Evolutionary conservation across 1,140 invertebrate species (phyloP), one percentile per base, ranked within the genome.

Genomic region (Neocloeon triangulifer): DNA sequence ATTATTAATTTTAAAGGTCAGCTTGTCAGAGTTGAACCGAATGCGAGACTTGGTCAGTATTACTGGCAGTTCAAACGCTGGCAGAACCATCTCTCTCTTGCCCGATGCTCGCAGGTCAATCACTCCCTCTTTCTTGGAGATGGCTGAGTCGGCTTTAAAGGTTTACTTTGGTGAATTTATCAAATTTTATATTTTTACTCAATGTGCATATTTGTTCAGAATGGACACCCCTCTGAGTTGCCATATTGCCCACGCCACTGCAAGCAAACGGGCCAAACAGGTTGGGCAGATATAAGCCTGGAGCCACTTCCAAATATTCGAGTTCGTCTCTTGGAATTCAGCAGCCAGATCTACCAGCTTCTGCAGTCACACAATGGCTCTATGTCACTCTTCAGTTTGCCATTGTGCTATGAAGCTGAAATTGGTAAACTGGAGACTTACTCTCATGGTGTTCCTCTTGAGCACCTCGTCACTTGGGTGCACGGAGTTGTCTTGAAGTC

Each of bases 391-490:
- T 47, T 47, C 39, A 81, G 78, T 46, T 66, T 86, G 37, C 61
- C 74, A 25, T 61, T 66, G 37, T 88, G 81, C 49, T 84, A 82
- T 41, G 61, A 69, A 44, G 64, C 64, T 10, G 69, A 77, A 47
- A 71, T 76, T 48, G 55, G 64, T 35, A 47, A 62, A 40, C 38
- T 74, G 41, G 47, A 57, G 25, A 41, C 58, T 16, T 45, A 64
- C 44, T 60, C 66, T 18, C 61, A 56, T 35, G 78, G 80, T 2
- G 78, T 86, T 4, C 73, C 79, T 8, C 48, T 89, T 14, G 82
- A 89, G 46, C 81, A 89, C 53, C 54, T 88, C 14, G 61, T 88
- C 0, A 69, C 75, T n/a, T 82, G 78, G 52, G 59, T 86, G 10
- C 62, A 64, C n/a, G 72, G 72, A 23, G 63, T 85, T 10, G 61